These are phyloP conservation scores for Tuberolachnus salignus DNA, from an alignment of 2,888 invertebrate genomes.

Conservation along the genomic window DNA sequence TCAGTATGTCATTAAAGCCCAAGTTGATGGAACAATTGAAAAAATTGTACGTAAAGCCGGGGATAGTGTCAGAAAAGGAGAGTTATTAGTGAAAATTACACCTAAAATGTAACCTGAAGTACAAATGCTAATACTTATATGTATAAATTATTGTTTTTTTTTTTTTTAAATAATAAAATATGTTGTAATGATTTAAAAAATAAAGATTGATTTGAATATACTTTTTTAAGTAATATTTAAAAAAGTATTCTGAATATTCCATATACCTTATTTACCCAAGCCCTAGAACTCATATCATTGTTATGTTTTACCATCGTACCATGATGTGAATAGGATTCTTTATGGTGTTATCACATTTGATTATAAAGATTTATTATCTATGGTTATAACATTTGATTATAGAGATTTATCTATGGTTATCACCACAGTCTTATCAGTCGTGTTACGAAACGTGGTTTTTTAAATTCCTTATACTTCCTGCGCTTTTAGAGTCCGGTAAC, in stretches of 20 bases:
- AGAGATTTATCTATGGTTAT: too few species aligned
- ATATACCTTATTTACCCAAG: too few species aligned
- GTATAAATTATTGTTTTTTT: not conserved
- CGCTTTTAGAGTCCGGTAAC: not conserved
- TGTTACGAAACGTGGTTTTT: not conserved
- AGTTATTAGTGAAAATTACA: conserved; percentile 62
- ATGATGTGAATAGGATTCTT: too few species aligned
- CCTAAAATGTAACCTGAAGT: conserved; percentile 14
- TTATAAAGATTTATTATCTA: too few species aligned
- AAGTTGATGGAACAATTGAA: conserved; percentile 77
- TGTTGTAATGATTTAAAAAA: not conserved
- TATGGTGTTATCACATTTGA: too few species aligned
- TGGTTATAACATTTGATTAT: too few species aligned
- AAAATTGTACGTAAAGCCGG: conserved; percentile 76
- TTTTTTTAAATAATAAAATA: not conserved
- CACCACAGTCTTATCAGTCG: not conserved
- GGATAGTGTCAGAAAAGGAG: conserved; percentile 81
- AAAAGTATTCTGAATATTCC: not conserved
- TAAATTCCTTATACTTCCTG: not conserved
- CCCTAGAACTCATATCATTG: too few species aligned
- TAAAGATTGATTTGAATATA: not conserved
- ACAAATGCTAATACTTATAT: not conserved
- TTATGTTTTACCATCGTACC: too few species aligned
- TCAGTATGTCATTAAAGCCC: conserved; percentile 84
- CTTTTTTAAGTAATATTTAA: too few species aligned